Evolutionary conservation across 2,797 vertebrate species (phyloP).

Genomic region (Sebastes flavidus): DNA sequence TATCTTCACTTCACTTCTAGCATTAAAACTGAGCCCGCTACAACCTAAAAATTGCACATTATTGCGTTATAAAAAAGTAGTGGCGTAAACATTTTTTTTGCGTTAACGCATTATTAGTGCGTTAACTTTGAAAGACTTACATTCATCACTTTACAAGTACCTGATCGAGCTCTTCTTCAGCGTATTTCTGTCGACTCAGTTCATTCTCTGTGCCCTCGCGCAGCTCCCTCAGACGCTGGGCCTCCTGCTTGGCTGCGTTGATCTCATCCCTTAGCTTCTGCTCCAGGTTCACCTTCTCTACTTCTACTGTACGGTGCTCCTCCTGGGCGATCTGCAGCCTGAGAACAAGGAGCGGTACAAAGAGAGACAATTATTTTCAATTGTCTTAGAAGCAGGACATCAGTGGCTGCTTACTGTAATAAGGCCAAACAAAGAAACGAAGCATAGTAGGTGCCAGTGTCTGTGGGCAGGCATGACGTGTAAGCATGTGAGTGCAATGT

Average conservation of each 20-base stretch:
- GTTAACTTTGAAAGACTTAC: no score
- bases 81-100: no score
- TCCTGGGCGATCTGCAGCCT: constrained; percentile 98
- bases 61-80: no score
- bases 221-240: constrained; percentile 91
- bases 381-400: not conserved
- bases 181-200: constrained; percentile 95
- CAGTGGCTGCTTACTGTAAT: not conserved
- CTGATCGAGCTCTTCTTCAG: constrained; percentile 96
- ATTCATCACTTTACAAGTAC: constrained; percentile 63
- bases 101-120: no score
- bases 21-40: no score
- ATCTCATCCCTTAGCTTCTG: constrained; percentile 98
- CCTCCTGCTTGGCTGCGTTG: constrained; percentile 95
- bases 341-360: not conserved
- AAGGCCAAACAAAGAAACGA: not conserved
- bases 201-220: constrained; percentile 96
- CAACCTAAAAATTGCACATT: no score
- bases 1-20: no score
- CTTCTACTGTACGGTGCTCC: constrained; percentile 95
- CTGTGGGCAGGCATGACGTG: not conserved
- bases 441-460: not conserved
- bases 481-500: not conserved
- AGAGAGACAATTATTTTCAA: not conserved
- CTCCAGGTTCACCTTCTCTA: constrained; percentile 97